phyloP scores from a whole-genome alignment of 2,888 invertebrate species.

The Zootermopsis nevadensis region DNA sequence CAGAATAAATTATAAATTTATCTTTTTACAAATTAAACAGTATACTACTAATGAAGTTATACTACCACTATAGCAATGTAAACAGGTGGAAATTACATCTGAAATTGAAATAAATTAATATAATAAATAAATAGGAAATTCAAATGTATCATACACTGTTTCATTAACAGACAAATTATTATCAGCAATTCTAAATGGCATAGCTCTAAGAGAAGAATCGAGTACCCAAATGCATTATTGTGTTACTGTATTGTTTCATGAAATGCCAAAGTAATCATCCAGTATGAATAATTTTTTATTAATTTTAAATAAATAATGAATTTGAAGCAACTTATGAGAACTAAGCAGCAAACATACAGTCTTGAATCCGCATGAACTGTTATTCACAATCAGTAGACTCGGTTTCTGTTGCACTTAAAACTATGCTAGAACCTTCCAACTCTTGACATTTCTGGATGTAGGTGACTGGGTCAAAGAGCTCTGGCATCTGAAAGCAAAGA shows the following conservation, averaged over 20 bases:
- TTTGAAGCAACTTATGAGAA: background rate
- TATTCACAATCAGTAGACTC: slow-evolving; percentile 51
- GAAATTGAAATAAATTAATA: too few relatives aligned
- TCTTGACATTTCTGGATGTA: slow-evolving; percentile 51
- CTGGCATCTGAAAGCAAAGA: slow-evolving; percentile 48
- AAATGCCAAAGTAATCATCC: slow-evolving; percentile 16
- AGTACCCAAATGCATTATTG: background rate
- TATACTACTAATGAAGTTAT: too few relatives aligned
- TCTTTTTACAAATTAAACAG: too few relatives aligned
- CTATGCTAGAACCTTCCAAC: slow-evolving; percentile 44
- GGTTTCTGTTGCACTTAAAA: slow-evolving; percentile 52
- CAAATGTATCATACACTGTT: too few relatives aligned
- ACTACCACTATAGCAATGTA: too few relatives aligned
- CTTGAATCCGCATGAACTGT: background rate
- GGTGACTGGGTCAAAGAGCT: slow-evolving; percentile 51
- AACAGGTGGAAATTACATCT: too few relatives aligned
- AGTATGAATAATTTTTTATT: slow-evolving; percentile 4
- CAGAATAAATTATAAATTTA: too few relatives aligned
- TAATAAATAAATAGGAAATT: too few relatives aligned
- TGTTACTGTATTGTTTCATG: too few relatives aligned
- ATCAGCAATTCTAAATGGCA: too few relatives aligned
- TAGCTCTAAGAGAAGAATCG: background rate
- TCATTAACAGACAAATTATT: too few relatives aligned
- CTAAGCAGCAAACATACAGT: slow-evolving; percentile 17
- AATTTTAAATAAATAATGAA: background rate